Evolutionary conservation across 2,113 vertebrate genomes (phyloP), one percentile per base, ranked within the genome.

Genomic region (Sinocyclocheilus maitianheensis): DNA sequence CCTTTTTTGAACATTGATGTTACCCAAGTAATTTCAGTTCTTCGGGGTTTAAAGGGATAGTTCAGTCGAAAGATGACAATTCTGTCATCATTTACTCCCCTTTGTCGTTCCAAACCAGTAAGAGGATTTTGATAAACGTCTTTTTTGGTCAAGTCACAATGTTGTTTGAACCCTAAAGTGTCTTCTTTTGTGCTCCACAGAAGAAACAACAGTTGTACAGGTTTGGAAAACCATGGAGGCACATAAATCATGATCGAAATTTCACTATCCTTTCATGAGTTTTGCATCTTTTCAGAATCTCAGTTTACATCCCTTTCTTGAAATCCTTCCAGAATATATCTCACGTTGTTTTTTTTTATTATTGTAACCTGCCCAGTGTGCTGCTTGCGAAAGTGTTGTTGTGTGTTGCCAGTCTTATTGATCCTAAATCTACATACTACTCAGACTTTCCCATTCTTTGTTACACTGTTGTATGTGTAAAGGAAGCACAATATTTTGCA

Each of bases 341-440:
- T 60, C 6, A 0, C 58, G 9, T 58, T 80, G 46, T 72, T 71
- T 75, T 48, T 26, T 16, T 26, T 26, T 26, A 55, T 13, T 10
- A 40, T 67, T 26, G 11, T 85, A 78, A 85, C 37, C 34, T 85
- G 48, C 40, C 67, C 65, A n/a, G 30, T 74, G 77, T 72, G 55
- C 65, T 84, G 74, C 76, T 46, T 72, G 76, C 2, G 48, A 55
- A 51, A 74, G 55, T 84, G 51, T 67, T 85, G 75, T 87, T 60
- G 60, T 75, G 65, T 72, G 71, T 86, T 81, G 69, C 65, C 69
- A 40, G 60, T 24, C 26, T 72, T 40, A 51, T 63, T 63, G 58
- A 83, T 83, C 48, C 18, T 3, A 67, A 43, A 63, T 81, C 79
- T 9, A 51, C 63, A 69, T 69, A 22, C 79, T 48, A 46, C 12